Conservation (phyloP, 2,888 invertebrate species). For the Epistrophe grossulariae region DNA sequence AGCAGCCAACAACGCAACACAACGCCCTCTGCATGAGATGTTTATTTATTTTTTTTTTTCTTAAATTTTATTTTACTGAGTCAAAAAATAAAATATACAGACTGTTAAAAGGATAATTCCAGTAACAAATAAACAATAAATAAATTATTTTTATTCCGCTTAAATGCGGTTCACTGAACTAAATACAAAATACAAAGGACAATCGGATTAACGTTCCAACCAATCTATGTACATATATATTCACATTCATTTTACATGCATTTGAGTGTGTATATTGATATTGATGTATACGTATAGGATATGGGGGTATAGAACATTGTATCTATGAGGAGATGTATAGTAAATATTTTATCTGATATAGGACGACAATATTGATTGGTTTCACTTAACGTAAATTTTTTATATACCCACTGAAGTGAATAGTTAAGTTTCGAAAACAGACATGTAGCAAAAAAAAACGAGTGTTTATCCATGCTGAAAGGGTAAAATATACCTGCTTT, state of each 20-base stretch:
- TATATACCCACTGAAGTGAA: not conserved
- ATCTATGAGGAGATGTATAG: not conserved
- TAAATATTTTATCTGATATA: not conserved
- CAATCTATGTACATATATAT: not conserved
- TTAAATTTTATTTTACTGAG: not conserved
- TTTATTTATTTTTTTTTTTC: too few species aligned
- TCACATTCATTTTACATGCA: not conserved
- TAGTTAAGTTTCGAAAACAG: constrained; percentile 11
- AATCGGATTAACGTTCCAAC: constrained; percentile 38
- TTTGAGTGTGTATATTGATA: constrained; percentile 1
- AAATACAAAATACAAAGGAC: constrained; percentile 33
- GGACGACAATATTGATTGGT: constrained; percentile 24
- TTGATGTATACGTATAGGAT: not conserved
- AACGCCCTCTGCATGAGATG: not conserved
- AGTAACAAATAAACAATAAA: constrained; percentile 23
- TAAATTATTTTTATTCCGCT: constrained; percentile 38
- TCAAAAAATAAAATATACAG: not conserved
- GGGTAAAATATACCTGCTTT: not conserved
- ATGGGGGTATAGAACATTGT: not conserved
- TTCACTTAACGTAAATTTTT: constrained; percentile 20
- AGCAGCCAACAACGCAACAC: not conserved
- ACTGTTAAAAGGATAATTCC: constrained; percentile 1
- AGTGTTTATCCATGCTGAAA: not conserved
- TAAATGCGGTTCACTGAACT: constrained; percentile 47
- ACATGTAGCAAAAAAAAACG: not conserved